Conservation (phyloP, 2,888 invertebrate species). For the Drosophila birchii region DNA sequence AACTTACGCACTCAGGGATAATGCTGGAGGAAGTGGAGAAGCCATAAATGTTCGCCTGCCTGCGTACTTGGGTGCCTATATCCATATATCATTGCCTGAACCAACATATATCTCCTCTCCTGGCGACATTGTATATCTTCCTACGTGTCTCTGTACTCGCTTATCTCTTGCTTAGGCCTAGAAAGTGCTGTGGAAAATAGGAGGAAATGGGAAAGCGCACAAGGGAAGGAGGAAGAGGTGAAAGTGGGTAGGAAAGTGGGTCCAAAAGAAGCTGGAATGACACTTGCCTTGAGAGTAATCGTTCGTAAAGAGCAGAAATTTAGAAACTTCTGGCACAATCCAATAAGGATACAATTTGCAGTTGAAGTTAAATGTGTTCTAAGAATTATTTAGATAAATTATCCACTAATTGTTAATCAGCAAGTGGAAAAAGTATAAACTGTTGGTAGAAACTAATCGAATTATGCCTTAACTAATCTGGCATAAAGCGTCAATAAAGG, state of each 20-base stretch:
- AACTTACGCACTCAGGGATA: slow-evolving; percentile 40
- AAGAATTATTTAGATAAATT: neutral
- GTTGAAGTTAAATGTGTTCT: neutral
- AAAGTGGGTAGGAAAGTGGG: too few species aligned
- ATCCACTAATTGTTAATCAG: neutral
- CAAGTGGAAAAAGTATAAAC: too few species aligned
- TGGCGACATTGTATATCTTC: neutral
- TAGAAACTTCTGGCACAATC: neutral
- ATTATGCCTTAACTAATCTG: neutral
- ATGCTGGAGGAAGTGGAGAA: neutral
- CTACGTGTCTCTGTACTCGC: slow-evolving; percentile 22
- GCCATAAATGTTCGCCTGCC: slow-evolving; percentile 7
- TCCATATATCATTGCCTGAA: slow-evolving; percentile 9
- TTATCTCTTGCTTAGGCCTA: slow-evolving; percentile 53
- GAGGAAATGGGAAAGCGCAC: neutral
- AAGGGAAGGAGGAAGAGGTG: neutral
- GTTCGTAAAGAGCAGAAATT: neutral
- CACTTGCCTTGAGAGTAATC: slow-evolving; percentile 10
- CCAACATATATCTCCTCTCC: slow-evolving; percentile 8
- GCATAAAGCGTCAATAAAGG: neutral
- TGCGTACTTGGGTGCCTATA: neutral
- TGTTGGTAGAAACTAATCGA: too few species aligned
- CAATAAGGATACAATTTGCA: neutral
- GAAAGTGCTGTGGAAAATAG: slow-evolving; percentile 16
- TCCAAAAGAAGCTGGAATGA: neutral